Evolutionary conservation across 2,113 vertebrate genomes (phyloP).

Genomic region (Grammomys surdaster): DNA sequence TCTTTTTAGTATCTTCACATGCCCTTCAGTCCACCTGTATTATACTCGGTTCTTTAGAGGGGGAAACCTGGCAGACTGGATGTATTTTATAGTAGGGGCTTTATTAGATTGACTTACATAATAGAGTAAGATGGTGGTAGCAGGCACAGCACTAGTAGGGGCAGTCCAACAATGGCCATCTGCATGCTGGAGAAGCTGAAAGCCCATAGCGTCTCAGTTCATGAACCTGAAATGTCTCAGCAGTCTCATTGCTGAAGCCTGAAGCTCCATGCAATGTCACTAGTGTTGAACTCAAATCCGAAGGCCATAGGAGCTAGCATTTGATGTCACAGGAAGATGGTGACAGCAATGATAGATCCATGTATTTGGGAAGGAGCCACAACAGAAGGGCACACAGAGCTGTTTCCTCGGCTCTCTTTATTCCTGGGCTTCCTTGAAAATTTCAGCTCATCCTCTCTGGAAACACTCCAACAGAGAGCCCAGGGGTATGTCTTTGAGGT

Average conservation of each 20-base stretch:
- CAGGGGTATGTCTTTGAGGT: not conserved
- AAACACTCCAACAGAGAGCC: not conserved
- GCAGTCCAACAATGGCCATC: not conserved
- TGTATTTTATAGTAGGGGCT: not conserved
- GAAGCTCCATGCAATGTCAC: not conserved
- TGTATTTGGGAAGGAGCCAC: not conserved
- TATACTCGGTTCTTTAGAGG: not conserved
- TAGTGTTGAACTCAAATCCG: not conserved
- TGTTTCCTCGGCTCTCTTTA: not conserved
- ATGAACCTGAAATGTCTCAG: not conserved
- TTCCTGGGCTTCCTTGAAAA: not conserved
- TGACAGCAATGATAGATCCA: too few relatives aligned
- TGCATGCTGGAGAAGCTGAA: not conserved
- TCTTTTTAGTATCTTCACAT: not conserved
- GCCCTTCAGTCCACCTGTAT: not conserved
- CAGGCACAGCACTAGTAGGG: not conserved
- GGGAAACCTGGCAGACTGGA: not conserved
- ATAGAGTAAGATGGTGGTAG: not conserved
- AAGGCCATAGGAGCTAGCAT: not conserved
- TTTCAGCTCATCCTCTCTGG: not conserved
- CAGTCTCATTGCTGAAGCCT: not conserved
- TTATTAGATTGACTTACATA: not conserved
- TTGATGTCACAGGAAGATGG: not conserved
- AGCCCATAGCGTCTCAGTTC: not conserved
- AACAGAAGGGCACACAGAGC: not conserved